Evolutionary conservation across 2,113 vertebrate species (phyloP).

Genomic region (Romanogobio albipinnatus): DNA sequence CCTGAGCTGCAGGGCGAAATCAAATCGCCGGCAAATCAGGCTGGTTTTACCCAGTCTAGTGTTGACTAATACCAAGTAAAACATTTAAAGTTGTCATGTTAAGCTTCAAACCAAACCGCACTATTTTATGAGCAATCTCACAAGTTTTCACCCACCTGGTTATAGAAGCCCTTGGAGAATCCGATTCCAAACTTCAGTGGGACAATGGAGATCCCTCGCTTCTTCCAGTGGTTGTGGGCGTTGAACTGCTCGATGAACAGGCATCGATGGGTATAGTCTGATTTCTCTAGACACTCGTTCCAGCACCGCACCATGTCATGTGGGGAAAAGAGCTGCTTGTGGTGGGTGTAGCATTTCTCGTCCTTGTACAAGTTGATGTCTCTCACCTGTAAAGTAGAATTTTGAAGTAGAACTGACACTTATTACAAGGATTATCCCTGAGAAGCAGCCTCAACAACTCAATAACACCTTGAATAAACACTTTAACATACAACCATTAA

Average conservation of each 20-base stretch:
- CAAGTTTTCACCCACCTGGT: slow-evolving; percentile 73
- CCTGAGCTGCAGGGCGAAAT: no score
- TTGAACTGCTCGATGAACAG: slow-evolving; percentile 70
- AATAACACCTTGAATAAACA: neutral
- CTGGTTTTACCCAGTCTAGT: no score
- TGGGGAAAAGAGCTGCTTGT: slow-evolving; percentile 73
- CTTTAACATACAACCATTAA: neutral
- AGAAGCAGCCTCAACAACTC: neutral
- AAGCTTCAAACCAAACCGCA: neutral
- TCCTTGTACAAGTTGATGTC: slow-evolving; percentile 78
- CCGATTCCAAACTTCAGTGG: slow-evolving; percentile 78
- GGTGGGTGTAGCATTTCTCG: slow-evolving; percentile 67
- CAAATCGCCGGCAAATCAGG: no score
- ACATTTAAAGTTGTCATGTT: neutral
- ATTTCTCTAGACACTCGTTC: slow-evolving; percentile 75
- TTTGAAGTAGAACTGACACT: neutral
- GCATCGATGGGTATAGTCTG: slow-evolving; percentile 66
- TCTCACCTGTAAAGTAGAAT: slow-evolving; percentile 65
- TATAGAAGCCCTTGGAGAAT: slow-evolving; percentile 68
- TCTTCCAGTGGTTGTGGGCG: slow-evolving; percentile 75
- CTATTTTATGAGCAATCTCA: neutral
- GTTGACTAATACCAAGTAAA: neutral
- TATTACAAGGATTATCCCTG: neutral
- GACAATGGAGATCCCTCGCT: slow-evolving; percentile 75
- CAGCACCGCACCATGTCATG: slow-evolving; percentile 72